Conservation (phyloP, 2,797 vertebrate species). For the Typhlichthys subterraneus region DNA sequence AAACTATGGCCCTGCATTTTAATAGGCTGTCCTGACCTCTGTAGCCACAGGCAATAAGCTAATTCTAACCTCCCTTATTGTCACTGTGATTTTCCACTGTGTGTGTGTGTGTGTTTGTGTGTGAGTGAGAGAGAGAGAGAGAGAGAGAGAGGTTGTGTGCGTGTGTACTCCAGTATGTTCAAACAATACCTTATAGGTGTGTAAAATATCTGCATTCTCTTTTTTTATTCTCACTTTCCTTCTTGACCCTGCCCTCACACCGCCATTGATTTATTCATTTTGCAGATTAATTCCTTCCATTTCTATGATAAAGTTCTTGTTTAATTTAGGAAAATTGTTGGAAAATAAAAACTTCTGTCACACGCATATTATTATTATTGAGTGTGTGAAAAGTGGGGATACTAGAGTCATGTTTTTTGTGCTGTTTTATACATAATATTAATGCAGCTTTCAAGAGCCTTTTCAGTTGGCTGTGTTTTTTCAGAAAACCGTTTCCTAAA, state of each 20-base stretch:
- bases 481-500: constrained; percentile 14
- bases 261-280: too few species aligned
- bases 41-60: constrained; percentile 36
- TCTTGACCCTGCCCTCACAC: too few species aligned
- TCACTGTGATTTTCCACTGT: background rate
- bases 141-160: background rate
- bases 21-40: constrained; percentile 32
- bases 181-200: too few species aligned
- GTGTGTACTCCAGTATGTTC: background rate
- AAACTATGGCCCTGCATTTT: constrained; percentile 39
- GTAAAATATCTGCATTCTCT: constrained; percentile 4
- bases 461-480: constrained; percentile 17
- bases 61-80: constrained; percentile 42
- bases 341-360: too few species aligned
- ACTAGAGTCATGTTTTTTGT: background rate
- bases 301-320: background rate
- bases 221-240: constrained; percentile 1
- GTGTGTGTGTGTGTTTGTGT: too few species aligned
- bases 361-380: background rate
- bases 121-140: too few species aligned
- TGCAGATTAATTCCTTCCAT: constrained; percentile 5
- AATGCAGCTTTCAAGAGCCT: background rate
- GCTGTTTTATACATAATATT: background rate
- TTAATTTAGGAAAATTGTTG: background rate
- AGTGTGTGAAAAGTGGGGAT: background rate